Base-by-base conservation (phyloP, 2,888 invertebrate species). In the Euplagia quadripunctaria region DNA sequence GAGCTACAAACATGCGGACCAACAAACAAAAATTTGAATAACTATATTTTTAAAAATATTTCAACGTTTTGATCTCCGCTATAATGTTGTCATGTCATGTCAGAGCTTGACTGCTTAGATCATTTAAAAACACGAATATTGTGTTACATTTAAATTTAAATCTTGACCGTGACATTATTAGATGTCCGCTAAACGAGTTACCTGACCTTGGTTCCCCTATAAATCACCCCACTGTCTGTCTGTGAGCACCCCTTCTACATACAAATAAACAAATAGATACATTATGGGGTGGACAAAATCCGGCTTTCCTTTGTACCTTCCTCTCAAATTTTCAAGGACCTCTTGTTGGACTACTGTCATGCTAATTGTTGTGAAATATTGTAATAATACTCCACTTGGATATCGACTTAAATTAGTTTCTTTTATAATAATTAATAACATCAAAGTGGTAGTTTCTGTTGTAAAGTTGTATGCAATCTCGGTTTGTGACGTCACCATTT, bases 171-270 rank as follows among this genome's bases (percentile, higher is more conserved):
- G 17, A 65, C 2, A 31, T 11, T 31, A 46, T 31, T 31, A 31
- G 20, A 61, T 20, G 31, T 58, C 14, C 41, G 46, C 49, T 31
- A 61, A 31, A 63, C 61, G 69, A 31, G 17, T 42, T 31, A 43
- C 1, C 4, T 71, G 66, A 71, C 71, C 41, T 71, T 71, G 49
- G 46, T 20, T 52, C 49, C 70, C 49, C 61, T 42, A 31, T 55
- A 31, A 65, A 43, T 64, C 65, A 43, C 71, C 71, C 71, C 17
- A 49, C 9, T 17, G 61, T 61, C 52, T 20, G 64, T 64, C 71
- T 65, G 71, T 31, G 31, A 66, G 58, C 71, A 71, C 71, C 71
- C 71, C 42, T 67, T 71, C 14, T 71, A 71, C 51, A 31, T 51
- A 46, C 49, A 61, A 55, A 46, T 61, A 58, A 46, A 61, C 49